Evolutionary conservation across 1,140 invertebrate species (phyloP), one percentile per base, ranked within the genome.

Genomic region (Manduca sexta): DNA sequence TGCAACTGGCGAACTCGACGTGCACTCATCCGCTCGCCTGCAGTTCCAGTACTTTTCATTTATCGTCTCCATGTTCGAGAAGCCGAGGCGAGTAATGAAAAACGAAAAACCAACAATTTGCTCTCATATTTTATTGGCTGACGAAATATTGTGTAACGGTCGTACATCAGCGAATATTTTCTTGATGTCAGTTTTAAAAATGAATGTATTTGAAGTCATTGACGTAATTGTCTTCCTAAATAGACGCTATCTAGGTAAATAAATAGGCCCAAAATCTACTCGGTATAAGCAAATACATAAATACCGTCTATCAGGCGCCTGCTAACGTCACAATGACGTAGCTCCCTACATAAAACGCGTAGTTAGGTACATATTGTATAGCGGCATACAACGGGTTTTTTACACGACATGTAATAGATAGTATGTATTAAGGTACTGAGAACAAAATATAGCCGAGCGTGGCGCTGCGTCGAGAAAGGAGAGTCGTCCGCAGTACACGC

Each of bases 311-410:
- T 37, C 46, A 30, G 58, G 58, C 60, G 67, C 64, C 61, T 38
- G 34, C 35, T 48, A 44, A 18, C 63, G 63, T 64, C 60, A 69
- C 39, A 8, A 37, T 69, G 57, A 66, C 58, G 62, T 62, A 48
- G 46, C 29, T 51, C 45, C 35, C 44, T 56, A 57, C 40, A 56
- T 49, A 45, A 34, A 45, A 56, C 52, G 52, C 50, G 56, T 54
- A 58, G 45, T 12, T 48, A 30, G 14, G 45, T 34, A n/a, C n/a
- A n/a, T n/a, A 21, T 42, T 42, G 38, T 48, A 17, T 29, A 42
- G 18, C 16, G 34, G 30, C 38, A 49, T 56, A 47, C 26, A 45
- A 29, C 7, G 49, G 38, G 38, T 35, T 35, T 55, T n/a, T 37
- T 21, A 21, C 18, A 31, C 55, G 49, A 52, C 45, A 51, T 34